These are phyloP conservation scores for Parapsyche elsis DNA, from an alignment of 1,140 invertebrate species.

Conservation along the genomic window DNA sequence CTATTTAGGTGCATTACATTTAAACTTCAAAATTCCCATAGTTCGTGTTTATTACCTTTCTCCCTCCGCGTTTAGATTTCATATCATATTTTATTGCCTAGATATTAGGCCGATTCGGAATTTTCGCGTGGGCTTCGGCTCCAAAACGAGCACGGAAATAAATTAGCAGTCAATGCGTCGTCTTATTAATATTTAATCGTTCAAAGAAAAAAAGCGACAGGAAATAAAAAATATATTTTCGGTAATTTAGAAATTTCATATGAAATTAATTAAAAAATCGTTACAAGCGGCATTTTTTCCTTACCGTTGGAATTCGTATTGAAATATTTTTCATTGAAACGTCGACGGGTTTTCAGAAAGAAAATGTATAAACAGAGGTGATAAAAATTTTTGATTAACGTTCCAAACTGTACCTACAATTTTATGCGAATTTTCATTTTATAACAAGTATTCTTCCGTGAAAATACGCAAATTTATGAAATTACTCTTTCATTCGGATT, in stretches of 20 bases:
- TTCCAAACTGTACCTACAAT: no score
- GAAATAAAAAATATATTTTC: background rate
- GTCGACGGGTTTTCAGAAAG: no score
- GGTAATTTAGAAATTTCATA: background rate
- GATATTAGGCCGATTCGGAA: conserved; percentile 23
- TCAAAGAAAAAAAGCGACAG: background rate
- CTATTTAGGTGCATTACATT: conserved; percentile 7
- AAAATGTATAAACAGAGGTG: no score
- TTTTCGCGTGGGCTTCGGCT: conserved; percentile 11
- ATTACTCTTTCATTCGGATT: no score
- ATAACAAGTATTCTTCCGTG: no score
- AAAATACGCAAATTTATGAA: no score
- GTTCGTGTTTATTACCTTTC: conserved; percentile 33
- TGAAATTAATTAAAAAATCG: no score
- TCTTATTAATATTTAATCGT: conserved; percentile 16
- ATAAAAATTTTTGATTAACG: no score
- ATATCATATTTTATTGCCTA: conserved; percentile 15
- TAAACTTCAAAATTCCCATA: conserved; percentile 17
- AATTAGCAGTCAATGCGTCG: conserved; percentile 19
- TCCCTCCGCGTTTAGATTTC: background rate
- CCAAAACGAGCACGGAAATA: conserved; percentile 1
- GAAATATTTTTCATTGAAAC: no score
- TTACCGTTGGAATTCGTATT: no score
- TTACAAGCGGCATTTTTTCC: no score
- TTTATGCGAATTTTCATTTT: no score